Percentiles rank a stretch among this genome's conserved stretches.
Evolutionary conservation across 2,888 invertebrate species (phyloP).

Genomic region (Coelopa pilipes): DNA sequence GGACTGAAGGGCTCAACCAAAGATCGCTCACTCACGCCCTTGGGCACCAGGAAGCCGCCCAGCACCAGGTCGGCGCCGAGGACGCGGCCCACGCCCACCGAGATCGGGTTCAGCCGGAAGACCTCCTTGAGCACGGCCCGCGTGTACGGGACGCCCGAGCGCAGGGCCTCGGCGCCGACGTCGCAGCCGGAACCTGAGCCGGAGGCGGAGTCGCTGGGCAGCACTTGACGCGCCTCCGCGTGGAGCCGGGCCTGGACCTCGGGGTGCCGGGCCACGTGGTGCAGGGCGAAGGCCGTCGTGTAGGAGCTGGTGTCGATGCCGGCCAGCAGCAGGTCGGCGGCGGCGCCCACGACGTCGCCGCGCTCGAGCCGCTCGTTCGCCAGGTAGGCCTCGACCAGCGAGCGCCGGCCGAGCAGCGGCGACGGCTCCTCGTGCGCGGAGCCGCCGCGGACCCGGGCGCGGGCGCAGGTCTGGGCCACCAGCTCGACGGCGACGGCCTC

Average conservation of each 20-base stretch:
- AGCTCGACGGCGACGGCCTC: conserved; percentile 78
- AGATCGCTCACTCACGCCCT: conserved; percentile 72
- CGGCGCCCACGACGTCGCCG: conserved; percentile 85
- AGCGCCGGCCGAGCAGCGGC: conserved; percentile 53
- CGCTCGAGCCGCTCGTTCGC: conserved; percentile 76
- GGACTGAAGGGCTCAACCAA: background rate
- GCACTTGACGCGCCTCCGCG: conserved; percentile 72
- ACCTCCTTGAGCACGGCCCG: conserved; percentile 88
- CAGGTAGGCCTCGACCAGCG: conserved; percentile 77
- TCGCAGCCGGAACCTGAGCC: background rate
- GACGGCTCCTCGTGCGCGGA: background rate
- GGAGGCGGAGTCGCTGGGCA: conserved; percentile 69
- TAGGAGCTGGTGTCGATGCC: conserved; percentile 89
- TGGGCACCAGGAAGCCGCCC: conserved; percentile 79
- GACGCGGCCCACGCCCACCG: conserved; percentile 83
- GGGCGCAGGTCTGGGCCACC: conserved; percentile 71
- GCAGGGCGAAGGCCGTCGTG: conserved; percentile 79
- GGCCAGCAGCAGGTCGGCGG: conserved; percentile 85
- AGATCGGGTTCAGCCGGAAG: conserved; percentile 82
- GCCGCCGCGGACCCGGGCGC: conserved; percentile 48
- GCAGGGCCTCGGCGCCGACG: conserved; percentile 65
- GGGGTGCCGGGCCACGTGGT: conserved; percentile 80
- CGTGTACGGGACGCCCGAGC: conserved; percentile 75
- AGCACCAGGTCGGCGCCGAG: conserved; percentile 77
- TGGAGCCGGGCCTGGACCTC: conserved; percentile 75